phyloP scores from a whole-genome alignment of 2,888 invertebrate genomes.

The Rhaphigaster nebulosa region DNA sequence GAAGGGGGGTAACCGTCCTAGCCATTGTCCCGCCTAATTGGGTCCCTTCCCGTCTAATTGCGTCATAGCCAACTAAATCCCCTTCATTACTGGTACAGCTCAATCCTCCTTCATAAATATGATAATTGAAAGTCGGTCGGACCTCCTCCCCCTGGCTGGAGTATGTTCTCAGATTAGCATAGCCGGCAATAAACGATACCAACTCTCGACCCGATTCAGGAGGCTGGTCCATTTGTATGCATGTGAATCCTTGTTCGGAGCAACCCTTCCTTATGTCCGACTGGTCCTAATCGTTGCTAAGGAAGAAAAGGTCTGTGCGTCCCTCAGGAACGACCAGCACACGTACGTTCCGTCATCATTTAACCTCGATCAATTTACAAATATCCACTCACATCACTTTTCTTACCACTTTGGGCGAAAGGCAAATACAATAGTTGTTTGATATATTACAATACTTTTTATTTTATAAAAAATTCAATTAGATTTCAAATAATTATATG shows the following conservation, averaged over 20 bases:
- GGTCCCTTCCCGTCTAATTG: slow-evolving; percentile 36
- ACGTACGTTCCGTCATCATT: neutral
- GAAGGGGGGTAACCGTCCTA: neutral
- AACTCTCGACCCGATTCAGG: neutral
- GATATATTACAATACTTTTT: too few species aligned
- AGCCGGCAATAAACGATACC: slow-evolving; percentile 15
- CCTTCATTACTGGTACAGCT: slow-evolving; percentile 47
- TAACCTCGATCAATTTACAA: too few species aligned
- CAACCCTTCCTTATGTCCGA: neutral
- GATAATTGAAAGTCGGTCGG: slow-evolving; percentile 54
- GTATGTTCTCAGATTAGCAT: slow-evolving; percentile 37
- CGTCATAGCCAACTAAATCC: neutral
- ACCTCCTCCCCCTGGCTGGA: neutral
- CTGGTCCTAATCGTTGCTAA: neutral
- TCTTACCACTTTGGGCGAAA: too few species aligned
- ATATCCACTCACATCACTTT: too few species aligned
- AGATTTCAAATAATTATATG: too few species aligned
- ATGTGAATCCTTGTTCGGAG: neutral
- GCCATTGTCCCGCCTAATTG: slow-evolving; percentile 54
- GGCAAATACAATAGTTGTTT: too few species aligned
- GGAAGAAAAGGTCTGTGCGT: neutral
- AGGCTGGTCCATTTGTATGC: slow-evolving; percentile 14
- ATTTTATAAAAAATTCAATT: too few species aligned
- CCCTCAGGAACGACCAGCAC: neutral
- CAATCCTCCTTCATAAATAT: slow-evolving; percentile 54